These are phyloP conservation scores for Ciona savignyi DNA, from an alignment of 23 tunicate species.

Conservation along the genomic window DNA sequence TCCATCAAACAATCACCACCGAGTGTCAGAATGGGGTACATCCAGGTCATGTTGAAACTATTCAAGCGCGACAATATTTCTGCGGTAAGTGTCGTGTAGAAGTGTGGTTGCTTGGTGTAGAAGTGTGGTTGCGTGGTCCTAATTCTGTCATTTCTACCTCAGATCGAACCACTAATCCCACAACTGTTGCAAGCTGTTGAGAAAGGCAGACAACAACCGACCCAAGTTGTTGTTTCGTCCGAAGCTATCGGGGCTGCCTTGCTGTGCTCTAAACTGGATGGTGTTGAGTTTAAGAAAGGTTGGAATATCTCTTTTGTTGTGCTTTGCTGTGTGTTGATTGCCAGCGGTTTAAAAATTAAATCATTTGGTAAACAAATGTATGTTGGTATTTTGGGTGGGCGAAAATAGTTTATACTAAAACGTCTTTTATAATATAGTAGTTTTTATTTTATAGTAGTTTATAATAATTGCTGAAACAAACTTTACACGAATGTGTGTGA, in stretches of 20 bases:
- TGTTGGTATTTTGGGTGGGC: too few relatives aligned
- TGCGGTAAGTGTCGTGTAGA: slow-evolving; percentile 21
- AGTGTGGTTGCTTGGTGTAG: too few relatives aligned
- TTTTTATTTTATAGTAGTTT: too few relatives aligned
- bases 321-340: too few relatives aligned
- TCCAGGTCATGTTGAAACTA: slow-evolving; percentile 21
- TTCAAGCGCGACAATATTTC: slow-evolving; percentile 45
- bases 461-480: too few relatives aligned
- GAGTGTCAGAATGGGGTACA: slow-evolving; percentile 39
- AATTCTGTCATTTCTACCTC: not conserved
- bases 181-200: slow-evolving; percentile 44
- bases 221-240: slow-evolving; percentile 30
- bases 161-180: slow-evolving; percentile 17
- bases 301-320: not conserved
- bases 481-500: too few relatives aligned
- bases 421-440: too few relatives aligned
- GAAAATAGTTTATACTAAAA: too few relatives aligned
- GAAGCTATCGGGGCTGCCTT: slow-evolving; percentile 59
- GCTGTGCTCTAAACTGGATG: slow-evolving; percentile 24
- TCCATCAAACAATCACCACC: slow-evolving; percentile 50
- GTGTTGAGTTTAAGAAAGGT: slow-evolving; percentile 55
- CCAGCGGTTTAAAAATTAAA: too few relatives aligned
- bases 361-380: too few relatives aligned
- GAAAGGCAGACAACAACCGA: slow-evolving; percentile 34
- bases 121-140: too few relatives aligned